Conservation (phyloP, 2,797 vertebrate genomes). For the Bufotes viridis region DNA sequence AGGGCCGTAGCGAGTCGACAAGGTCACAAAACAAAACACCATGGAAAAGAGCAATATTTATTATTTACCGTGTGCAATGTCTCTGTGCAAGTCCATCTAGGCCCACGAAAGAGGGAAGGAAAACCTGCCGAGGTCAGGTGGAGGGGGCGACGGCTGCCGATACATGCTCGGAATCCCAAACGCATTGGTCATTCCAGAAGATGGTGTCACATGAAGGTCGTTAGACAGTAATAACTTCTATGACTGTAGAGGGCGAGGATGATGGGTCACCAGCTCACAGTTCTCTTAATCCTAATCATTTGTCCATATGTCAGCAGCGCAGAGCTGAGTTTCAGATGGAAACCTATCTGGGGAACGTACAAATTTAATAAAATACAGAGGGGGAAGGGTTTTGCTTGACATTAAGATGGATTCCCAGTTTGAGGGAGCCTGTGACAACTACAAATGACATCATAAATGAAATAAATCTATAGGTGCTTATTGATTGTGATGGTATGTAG, state of each 20-base stretch:
- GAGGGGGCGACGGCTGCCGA: not conserved
- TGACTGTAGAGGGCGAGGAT: conserved; percentile 12
- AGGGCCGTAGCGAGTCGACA: not conserved
- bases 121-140: not conserved
- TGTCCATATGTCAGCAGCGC: conserved; percentile 41
- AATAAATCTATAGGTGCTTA: conserved; percentile 39
- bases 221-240: conserved; percentile 53
- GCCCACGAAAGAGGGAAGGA: conserved; percentile 14
- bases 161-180: not conserved
- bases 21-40: not conserved
- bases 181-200: conserved; percentile 21
- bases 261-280: conserved; percentile 41
- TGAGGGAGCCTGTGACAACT: conserved; percentile 12
- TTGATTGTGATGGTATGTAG: conserved; percentile 27
- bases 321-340: conserved; percentile 24
- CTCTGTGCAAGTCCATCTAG: not conserved
- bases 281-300: conserved; percentile 50
- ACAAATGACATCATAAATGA: conserved; percentile 40
- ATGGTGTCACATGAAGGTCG: conserved; percentile 46
- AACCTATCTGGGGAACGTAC: conserved; percentile 35
- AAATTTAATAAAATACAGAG: conserved; percentile 38
- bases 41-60: not conserved
- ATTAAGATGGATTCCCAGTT: conserved; percentile 27
- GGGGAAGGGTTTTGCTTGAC: conserved; percentile 4
- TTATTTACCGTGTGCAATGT: not conserved